Evolutionary conservation across 1,140 invertebrate genomes (phyloP).

Genomic region (Scaptomyza graminum): DNA sequence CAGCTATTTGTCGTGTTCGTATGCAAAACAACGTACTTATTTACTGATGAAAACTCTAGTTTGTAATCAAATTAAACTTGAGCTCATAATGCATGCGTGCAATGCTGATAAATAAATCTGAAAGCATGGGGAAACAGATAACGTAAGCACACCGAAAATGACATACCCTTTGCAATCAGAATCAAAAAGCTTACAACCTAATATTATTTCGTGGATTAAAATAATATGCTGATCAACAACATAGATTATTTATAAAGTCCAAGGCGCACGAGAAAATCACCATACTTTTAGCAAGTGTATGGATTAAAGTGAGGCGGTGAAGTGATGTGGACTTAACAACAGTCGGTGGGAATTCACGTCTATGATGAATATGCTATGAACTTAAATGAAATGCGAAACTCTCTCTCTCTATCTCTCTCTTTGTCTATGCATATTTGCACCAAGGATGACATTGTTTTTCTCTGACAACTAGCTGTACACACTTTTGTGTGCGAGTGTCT

Average conservation of each 20-base stretch:
- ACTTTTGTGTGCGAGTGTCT: neutral
- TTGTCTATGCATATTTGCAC: slow-evolving; percentile 17
- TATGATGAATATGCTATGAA: slow-evolving; percentile 6
- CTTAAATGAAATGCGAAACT: slow-evolving; percentile 2
- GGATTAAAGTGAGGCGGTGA: neutral
- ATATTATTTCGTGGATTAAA: too few relatives aligned
- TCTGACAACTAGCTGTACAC: slow-evolving; percentile 31
- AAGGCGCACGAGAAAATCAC: neutral
- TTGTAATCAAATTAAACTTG: slow-evolving; percentile 23
- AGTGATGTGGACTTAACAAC: neutral
- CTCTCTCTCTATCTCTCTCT: neutral
- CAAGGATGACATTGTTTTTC: slow-evolving; percentile 9
- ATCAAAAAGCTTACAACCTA: too few relatives aligned
- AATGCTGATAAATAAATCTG: slow-evolving; percentile 8
- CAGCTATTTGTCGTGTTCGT: neutral
- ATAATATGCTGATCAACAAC: too few relatives aligned
- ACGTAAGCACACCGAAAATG: too few relatives aligned
- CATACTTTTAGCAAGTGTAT: neutral
- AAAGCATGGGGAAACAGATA: neutral
- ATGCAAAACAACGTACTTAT: neutral
- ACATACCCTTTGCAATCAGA: too few relatives aligned
- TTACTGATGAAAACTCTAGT: neutral
- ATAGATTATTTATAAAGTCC: too few relatives aligned
- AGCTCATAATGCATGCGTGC: slow-evolving; percentile 7
- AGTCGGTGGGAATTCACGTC: slow-evolving; percentile 2